phyloP scores from a whole-genome alignment of 2,113 vertebrate species.

The Mormyrus lacerda region DNA sequence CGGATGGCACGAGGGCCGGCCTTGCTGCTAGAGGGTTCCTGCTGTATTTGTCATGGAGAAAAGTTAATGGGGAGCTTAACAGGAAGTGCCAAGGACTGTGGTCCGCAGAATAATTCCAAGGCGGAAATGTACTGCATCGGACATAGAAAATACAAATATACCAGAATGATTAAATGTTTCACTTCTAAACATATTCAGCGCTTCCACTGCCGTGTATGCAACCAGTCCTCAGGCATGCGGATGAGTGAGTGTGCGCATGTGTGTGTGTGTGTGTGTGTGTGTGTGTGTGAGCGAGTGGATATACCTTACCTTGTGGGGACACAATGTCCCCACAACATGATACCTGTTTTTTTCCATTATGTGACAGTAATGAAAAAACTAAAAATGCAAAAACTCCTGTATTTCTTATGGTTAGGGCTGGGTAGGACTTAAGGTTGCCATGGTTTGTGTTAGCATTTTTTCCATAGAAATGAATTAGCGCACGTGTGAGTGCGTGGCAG shows the following conservation, averaged over 20 bases:
- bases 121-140: background rate
- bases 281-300: background rate
- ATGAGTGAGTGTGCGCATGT: background rate
- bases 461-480: too few species aligned
- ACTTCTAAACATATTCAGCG: background rate
- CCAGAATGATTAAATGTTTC: background rate
- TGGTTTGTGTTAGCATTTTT: too few species aligned
- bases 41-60: slow-evolving; percentile 13
- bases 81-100: background rate
- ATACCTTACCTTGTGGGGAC: too few species aligned
- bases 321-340: too few species aligned
- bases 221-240: background rate
- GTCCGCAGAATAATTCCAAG: background rate
- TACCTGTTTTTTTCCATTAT: too few species aligned
- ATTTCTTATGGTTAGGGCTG: too few species aligned
- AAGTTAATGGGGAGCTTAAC: slow-evolving; percentile 14
- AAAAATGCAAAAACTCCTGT: too few species aligned
- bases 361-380: too few species aligned
- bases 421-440: too few species aligned
- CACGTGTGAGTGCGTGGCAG: too few species aligned
- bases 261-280: background rate
- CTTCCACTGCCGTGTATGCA: background rate
- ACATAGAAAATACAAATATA: background rate
- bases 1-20: background rate
- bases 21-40: background rate